Conservation (phyloP, 1,140 invertebrate species). For the Drosophila teissieri region DNA sequence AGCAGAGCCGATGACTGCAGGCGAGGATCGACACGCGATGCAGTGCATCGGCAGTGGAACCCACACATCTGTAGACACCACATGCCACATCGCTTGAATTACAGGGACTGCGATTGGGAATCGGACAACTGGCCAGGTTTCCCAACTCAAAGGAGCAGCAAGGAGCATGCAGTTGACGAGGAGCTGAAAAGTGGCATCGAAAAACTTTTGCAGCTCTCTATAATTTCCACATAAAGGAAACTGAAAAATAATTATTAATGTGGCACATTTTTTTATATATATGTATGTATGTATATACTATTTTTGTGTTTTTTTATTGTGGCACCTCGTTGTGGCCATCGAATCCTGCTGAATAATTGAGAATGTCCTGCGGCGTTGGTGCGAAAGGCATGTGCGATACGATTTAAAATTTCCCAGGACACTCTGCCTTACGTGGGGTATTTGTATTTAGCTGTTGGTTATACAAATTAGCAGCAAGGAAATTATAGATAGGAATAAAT, state of each 20-base stretch:
- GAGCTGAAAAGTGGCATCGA: conserved; percentile 2
- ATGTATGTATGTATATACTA: neutral
- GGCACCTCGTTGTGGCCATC: conserved; percentile 49
- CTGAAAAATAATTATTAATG: conserved; percentile 48
- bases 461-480: no score
- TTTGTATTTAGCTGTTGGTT: neutral
- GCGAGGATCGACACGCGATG: conserved; percentile 42
- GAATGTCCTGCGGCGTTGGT: conserved; percentile 31
- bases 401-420: conserved; percentile 31
- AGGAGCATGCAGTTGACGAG: neutral
- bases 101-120: conserved; percentile 2
- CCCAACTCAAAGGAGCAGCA: neutral
- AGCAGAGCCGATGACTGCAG: conserved; percentile 50
- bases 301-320: conserved; percentile 31
- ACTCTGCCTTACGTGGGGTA: neutral
- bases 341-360: conserved; percentile 42
- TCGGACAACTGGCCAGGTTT: conserved; percentile 2
- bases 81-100: conserved; percentile 14
- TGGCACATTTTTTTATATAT: conserved; percentile 4
- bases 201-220: conserved; percentile 52
- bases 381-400: conserved; percentile 44
- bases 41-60: conserved; percentile 29
- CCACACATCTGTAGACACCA: conserved; percentile 55
- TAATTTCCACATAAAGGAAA: conserved; percentile 31
- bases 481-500: no score